Percentiles rank a stretch among this genome's conserved stretches.
phyloP scores from a whole-genome alignment of 2,113 vertebrate species.

The Onychostoma macrolepis region DNA sequence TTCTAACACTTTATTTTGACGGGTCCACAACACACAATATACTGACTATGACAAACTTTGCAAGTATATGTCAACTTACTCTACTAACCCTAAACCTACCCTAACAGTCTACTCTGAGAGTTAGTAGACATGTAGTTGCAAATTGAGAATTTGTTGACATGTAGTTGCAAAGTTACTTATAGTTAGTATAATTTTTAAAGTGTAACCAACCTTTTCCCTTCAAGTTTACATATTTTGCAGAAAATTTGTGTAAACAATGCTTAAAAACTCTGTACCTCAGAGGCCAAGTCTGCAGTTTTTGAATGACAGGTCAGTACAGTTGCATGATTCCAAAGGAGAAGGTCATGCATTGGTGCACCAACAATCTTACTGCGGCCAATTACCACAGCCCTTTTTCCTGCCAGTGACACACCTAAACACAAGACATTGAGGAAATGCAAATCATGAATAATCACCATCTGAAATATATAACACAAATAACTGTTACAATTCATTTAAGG shows the following conservation, averaged over 20 bases:
- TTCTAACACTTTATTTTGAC: too few species aligned
- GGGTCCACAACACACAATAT: too few species aligned
- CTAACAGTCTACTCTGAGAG: too few species aligned
- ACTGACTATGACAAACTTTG: too few species aligned
- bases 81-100: too few species aligned
- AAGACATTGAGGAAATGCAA: not conserved
- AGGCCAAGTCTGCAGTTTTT: slow-evolving; percentile 83
- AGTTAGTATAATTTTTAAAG: too few species aligned
- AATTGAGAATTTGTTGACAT: too few species aligned
- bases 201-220: not conserved
- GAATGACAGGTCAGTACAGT: slow-evolving; percentile 98
- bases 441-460: not conserved
- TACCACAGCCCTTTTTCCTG: slow-evolving; percentile 90
- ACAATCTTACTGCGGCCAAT: slow-evolving; percentile 97
- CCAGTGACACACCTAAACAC: slow-evolving; percentile 83
- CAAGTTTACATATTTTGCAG: not conserved
- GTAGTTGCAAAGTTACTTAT: too few species aligned
- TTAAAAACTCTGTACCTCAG: slow-evolving; percentile 79
- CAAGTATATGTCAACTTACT: too few species aligned
- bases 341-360: slow-evolving; percentile 95
- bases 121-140: too few species aligned
- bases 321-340: slow-evolving; percentile 93
- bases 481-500: not conserved
- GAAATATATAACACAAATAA: not conserved
- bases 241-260: not conserved